These are phyloP conservation scores for Indicator indicator DNA, from an alignment of 2,113 vertebrate genomes.

Conservation along the genomic window DNA sequence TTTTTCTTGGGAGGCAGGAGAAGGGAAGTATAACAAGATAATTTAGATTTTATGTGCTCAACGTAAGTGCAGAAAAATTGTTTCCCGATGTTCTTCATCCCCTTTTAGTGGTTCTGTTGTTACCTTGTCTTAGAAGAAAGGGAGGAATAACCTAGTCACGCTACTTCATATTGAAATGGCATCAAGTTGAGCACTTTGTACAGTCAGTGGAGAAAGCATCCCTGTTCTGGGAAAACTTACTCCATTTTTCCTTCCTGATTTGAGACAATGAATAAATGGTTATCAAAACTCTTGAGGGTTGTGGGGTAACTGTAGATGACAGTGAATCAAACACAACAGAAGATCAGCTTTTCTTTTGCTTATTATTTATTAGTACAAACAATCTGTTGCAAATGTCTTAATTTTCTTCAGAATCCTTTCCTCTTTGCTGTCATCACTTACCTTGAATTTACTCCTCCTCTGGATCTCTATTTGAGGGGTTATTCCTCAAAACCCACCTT, in stretches of 20 bases:
- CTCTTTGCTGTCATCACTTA: background rate
- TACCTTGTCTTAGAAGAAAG: background rate
- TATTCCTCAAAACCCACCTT: background rate
- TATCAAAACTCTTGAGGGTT: background rate
- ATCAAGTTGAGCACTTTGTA: background rate
- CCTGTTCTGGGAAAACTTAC: background rate
- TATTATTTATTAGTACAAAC: background rate
- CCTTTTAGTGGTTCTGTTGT: background rate
- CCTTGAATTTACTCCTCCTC: background rate
- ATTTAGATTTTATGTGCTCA: background rate
- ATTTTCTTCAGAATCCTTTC: background rate
- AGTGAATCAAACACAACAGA: background rate
- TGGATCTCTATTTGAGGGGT: background rate
- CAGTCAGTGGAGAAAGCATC: background rate
- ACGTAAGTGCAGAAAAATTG: background rate
- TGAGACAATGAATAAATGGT: background rate
- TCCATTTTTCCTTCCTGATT: background rate
- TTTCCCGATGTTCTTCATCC: background rate
- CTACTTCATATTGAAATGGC: background rate
- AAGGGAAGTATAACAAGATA: background rate
- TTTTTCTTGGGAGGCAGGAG: background rate
- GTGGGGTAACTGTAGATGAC: background rate
- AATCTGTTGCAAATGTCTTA: background rate
- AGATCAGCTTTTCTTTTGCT: background rate
- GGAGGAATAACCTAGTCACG: background rate